Evolutionary conservation across 2,888 invertebrate species (phyloP), one percentile per base, ranked within the genome.

Genomic region (Orchesellides sinensis): DNA sequence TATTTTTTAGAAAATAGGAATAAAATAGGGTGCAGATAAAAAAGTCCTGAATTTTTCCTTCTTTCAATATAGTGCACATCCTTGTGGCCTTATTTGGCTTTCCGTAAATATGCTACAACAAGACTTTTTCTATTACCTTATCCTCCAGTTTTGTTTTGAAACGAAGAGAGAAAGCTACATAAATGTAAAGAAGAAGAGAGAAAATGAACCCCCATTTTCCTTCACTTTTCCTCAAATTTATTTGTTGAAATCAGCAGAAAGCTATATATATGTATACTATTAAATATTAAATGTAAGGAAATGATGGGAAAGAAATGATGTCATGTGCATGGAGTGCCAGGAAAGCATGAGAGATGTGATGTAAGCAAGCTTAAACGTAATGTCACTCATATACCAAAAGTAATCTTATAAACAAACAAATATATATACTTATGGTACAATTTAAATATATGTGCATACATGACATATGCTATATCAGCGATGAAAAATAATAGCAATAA

Each of bases 181-280:
- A 49, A 49, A 49, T 49, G n/a, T 19, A 2, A 25, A 65, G 25
- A 45, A 65, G 32, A n/a, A 23, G 47, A 45, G 23, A 65, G 45
- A 47, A 65, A 45, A 65, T 65, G 63, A 63, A 63, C 63, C 35
- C 35, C 32, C 63, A 63, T 63, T 63, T 63, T 63, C 63, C 63
- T 63, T 63, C 63, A 63, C 63, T 63, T 63, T 63, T 19, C 63
- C 35, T 35, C 29, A 63, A 63, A 63, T 65, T 65, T 65, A 65
- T 65, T 65, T 65, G 65, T 45, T 65, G 65, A 45, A 61, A 65
- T 45, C 45, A 65, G 65, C 45, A 45, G 17, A 45, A 32, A 32
- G 32, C 61, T 17, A 61, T 29, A 65, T 10, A 65, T 12, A 23
- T n/a, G n/a, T 54, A 27, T 56, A 56, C 27, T 27, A 27, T 56